phyloP scores from a whole-genome alignment of 2,888 invertebrate species.

The Laspeyria flexula region DNA sequence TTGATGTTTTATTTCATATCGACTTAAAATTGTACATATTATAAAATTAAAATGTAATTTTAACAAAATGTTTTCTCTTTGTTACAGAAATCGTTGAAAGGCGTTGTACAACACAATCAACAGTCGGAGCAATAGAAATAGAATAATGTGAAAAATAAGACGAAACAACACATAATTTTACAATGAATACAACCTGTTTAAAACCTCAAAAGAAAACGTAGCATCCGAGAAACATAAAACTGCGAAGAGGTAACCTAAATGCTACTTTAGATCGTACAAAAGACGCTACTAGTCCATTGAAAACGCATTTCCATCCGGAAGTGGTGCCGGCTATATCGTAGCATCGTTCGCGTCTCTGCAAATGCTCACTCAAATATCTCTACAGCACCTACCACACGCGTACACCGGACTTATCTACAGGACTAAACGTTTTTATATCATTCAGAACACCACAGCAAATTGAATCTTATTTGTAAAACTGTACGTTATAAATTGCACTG shows the following conservation, averaged over 20 bases:
- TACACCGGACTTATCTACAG: slow-evolving; percentile 31
- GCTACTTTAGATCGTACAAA: slow-evolving; percentile 46
- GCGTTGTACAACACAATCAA: no score
- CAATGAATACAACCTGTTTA: slow-evolving; percentile 17
- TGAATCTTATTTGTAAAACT: accelerated
- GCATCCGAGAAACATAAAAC: slow-evolving; percentile 33
- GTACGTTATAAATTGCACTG: slow-evolving; percentile 15
- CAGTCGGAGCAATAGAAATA: no score
- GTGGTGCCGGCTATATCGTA: slow-evolving; percentile 62
- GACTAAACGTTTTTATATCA: slow-evolving; percentile 36
- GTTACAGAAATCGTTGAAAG: no score
- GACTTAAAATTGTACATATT: no score
- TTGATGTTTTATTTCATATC: no score
- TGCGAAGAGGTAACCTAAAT: slow-evolving; percentile 36
- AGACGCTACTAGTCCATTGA: slow-evolving; percentile 52
- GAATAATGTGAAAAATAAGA: no score
- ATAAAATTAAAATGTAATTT: no score
- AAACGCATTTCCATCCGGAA: slow-evolving; percentile 71
- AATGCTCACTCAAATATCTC: slow-evolving; percentile 54
- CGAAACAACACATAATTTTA: neutral
- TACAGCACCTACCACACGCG: slow-evolving; percentile 55
- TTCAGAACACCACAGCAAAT: neutral
- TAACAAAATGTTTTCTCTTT: no score
- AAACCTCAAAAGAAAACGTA: slow-evolving; percentile 18
- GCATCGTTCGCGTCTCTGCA: slow-evolving; percentile 63